These are phyloP conservation scores for Neodiprion fabricii DNA, from an alignment of 1,140 invertebrate species.

Conservation along the genomic window DNA sequence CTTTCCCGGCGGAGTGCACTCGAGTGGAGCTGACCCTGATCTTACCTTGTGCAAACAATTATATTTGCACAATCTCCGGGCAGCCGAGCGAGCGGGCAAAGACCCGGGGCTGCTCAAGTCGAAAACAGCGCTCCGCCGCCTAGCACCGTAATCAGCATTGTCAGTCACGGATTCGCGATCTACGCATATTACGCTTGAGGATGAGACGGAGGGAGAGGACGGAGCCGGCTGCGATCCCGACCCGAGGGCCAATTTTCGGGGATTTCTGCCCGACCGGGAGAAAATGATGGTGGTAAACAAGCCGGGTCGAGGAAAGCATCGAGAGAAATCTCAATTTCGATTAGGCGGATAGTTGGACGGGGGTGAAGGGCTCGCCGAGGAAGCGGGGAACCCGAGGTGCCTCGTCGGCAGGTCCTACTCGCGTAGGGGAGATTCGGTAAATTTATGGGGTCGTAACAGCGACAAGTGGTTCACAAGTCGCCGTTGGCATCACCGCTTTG, in stretches of 20 bases:
- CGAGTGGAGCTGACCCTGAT: neutral
- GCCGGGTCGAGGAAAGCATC: neutral
- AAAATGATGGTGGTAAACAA: neutral
- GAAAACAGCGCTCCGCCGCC: too few relatives aligned
- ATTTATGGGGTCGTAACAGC: slow-evolving; percentile 62
- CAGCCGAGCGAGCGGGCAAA: neutral
- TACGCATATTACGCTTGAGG: too few relatives aligned
- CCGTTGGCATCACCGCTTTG: slow-evolving; percentile 57
- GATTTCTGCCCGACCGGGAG: neutral
- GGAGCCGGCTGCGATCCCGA: too few relatives aligned
- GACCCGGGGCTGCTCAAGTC: neutral
- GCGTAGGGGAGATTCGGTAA: slow-evolving; percentile 42
- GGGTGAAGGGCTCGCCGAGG: slow-evolving; percentile 29
- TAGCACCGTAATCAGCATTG: neutral
- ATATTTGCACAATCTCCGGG: neutral
- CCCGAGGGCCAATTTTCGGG: neutral
- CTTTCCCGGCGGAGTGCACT: neutral
- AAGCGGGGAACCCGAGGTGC: slow-evolving; percentile 38
- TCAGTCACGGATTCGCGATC: too few relatives aligned
- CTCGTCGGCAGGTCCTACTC: slow-evolving; percentile 12
- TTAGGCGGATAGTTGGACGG: slow-evolving; percentile 25
- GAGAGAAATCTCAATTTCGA: slow-evolving; percentile 32
- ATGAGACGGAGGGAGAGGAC: too few relatives aligned
- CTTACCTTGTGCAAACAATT: neutral
- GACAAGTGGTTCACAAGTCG: slow-evolving; percentile 64